Base-by-base conservation (phyloP, 2,888 invertebrate genomes). In the Agrotis ipsilon region DNA sequence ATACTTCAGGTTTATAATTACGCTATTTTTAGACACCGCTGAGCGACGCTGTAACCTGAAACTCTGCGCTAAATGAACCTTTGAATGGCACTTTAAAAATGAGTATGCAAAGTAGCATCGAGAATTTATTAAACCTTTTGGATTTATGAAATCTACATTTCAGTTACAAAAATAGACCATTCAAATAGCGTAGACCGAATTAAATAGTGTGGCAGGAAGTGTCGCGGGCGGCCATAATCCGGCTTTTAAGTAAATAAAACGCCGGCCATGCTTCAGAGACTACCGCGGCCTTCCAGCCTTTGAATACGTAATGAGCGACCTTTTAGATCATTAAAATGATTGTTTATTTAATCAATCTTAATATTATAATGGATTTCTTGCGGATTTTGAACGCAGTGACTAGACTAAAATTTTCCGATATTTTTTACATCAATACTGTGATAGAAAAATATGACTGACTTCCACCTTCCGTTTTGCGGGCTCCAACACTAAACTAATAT, bases 201-300 rank as follows among this genome's bases (percentile, higher is more conserved):
- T 85, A 84, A 86, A 86, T 88, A 89, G 88, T 86, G 81, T 75
- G 82, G 75, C 75, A 75, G 78, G 72, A 89, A 90, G 85, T 89
- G 89, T 88, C 87, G 82, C 83, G 81, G 83, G 83, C 85, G 87
- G 89, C 81, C 82, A 80, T 89, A 90, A 90, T 89, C 90, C 87
- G 84, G 89, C 90, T 91, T 90, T 92, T 90, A 89, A 87, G 89
- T 88, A 91, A 92, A 91, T 91, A 91, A 91, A 90, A 85, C 87
- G 86, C 81, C 78, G 82, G 80, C 86, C 83, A 88, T 87, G 88
- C 88, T 90, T 87, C 82, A 86, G 83, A 86, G 83, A 85, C 87
- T 85, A 85, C 84, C 84, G 76, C 74, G 83, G 85, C 85, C 83
- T 85, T 87, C 83, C 85, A 85, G 85, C 83, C 86, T 87, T 86